Conservation (phyloP, 2,797 vertebrate genomes). For the Paguma larvata region DNA sequence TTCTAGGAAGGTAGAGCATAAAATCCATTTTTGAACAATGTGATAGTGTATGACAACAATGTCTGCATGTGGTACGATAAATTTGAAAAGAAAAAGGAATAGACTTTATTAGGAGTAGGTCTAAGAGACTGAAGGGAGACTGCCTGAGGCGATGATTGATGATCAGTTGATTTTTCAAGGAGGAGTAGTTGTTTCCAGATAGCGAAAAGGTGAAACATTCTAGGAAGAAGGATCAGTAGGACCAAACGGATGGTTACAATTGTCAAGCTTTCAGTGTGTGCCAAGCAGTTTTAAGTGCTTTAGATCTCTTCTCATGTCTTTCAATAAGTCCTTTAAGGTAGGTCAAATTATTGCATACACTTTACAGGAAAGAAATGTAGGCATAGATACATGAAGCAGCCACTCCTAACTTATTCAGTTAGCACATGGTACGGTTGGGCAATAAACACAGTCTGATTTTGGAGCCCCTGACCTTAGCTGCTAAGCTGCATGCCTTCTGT, state of each 20-base stretch:
- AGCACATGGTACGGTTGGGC: too few relatives aligned
- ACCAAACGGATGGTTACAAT: not conserved
- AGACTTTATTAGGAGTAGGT: not conserved
- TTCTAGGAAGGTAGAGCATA: not conserved
- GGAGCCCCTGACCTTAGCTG: not conserved
- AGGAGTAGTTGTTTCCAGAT: not conserved
- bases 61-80: not conserved
- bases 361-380: not conserved
- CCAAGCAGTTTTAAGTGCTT: not conserved
- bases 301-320: not conserved
- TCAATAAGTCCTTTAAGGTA: not conserved
- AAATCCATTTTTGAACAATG: not conserved
- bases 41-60: not conserved
- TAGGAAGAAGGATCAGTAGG: not conserved
- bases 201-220: not conserved
- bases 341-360: not conserved
- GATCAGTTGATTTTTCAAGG: not conserved
- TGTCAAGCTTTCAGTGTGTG: not conserved
- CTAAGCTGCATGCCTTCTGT: not conserved
- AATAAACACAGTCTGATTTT: not conserved
- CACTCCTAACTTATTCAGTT: not conserved
- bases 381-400: not conserved
- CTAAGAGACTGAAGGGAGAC: not conserved
- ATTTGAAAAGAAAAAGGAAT: not conserved
- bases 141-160: not conserved